phyloP scores from a whole-genome alignment of 2,113 vertebrate species.

The Ibidorhyncha struthersii region DNA sequence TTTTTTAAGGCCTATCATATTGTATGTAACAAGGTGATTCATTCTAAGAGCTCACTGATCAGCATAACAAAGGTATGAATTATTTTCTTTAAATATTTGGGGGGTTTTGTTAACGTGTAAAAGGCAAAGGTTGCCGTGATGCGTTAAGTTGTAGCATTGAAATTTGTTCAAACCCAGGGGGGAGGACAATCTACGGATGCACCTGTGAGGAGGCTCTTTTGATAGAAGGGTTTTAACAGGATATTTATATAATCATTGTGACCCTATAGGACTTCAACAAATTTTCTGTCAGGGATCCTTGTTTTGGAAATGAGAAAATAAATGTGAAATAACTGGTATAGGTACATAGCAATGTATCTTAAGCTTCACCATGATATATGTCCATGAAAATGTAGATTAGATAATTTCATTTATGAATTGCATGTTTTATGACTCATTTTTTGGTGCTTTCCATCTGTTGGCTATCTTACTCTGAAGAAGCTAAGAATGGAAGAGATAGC shows the following conservation, averaged over 20 bases:
- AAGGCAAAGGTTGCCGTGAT: not conserved
- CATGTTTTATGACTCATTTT: not conserved
- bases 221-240: not conserved
- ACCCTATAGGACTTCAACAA: not conserved
- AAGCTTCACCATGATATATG: not conserved
- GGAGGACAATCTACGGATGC: not conserved
- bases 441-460: not conserved
- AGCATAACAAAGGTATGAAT: not conserved
- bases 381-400: not conserved
- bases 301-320: not conserved
- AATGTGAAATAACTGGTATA: not conserved
- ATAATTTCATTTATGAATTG: not conserved
- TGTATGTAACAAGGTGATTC: not conserved
- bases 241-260: not conserved
- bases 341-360: not conserved
- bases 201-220: not conserved
- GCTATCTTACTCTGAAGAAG: not conserved
- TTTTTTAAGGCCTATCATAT: not conserved
- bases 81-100: not conserved
- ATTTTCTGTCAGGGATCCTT: not conserved
- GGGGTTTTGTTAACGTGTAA: rapidly evolving
- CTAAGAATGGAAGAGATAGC: not conserved
- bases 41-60: not conserved
- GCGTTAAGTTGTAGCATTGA: not conserved
- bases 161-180: not conserved